A percentile compares a stretch with the other conserved stretches of the same genome.
phyloP scores from a whole-genome alignment of 2,797 vertebrate species.

The Simalia tracyae region DNA sequence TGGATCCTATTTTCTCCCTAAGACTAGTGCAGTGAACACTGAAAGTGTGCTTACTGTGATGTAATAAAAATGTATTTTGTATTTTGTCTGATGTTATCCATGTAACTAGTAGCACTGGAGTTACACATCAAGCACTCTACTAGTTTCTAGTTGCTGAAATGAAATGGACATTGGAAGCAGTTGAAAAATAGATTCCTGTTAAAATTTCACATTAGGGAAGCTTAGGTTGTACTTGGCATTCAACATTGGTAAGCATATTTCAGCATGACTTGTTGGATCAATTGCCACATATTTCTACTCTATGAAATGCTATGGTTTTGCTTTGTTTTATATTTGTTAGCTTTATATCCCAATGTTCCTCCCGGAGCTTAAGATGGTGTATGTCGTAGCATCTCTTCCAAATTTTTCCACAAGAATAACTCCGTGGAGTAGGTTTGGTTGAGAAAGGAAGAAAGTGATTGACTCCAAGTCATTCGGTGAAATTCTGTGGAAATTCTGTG shows the following conservation, averaged over 20 bases:
- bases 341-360: not conserved
- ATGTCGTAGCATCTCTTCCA: not conserved
- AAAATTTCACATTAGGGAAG: not conserved
- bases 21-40: not conserved
- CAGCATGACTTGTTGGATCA: not conserved
- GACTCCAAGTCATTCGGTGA: not conserved
- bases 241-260: not conserved
- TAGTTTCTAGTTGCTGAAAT: not conserved
- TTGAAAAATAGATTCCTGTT: not conserved
- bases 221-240: not conserved
- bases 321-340: not conserved
- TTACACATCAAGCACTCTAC: not conserved
- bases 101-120: not conserved
- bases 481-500: not conserved
- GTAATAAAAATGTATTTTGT: not conserved
- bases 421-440: not conserved
- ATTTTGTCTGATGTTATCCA: not conserved
- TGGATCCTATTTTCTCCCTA: not conserved
- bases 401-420: not conserved
- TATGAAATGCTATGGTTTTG: not conserved
- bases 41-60: not conserved
- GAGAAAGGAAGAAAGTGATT: not conserved
- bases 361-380: not conserved
- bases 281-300: not conserved
- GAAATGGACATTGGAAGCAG: not conserved